A percentile compares a stretch with the other conserved stretches of the same genome.
phyloP scores from a whole-genome alignment of 2,888 invertebrate genomes.

The Nesidiocoris tenuis region DNA sequence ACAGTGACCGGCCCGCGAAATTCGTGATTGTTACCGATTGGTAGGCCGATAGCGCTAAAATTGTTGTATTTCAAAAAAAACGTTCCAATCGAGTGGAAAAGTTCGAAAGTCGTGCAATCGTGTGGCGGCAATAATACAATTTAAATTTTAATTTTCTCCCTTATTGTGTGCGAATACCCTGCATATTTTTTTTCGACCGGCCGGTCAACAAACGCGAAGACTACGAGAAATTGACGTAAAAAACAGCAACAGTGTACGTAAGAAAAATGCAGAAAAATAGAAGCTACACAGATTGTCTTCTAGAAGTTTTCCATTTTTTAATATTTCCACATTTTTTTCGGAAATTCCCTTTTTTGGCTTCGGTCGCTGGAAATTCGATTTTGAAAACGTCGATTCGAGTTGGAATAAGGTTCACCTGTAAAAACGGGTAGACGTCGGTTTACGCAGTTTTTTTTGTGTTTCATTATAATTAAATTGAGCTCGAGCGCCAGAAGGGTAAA shows the following conservation, averaged over 20 bases:
- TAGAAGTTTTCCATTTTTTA: slow-evolving; percentile 39
- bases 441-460: too few relatives aligned
- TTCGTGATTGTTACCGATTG: slow-evolving; percentile 27
- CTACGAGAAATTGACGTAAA: slow-evolving; percentile 45
- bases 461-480: too few relatives aligned
- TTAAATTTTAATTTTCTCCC: neutral
- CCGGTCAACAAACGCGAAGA: slow-evolving; percentile 38
- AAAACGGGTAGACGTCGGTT: too few relatives aligned
- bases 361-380: too few relatives aligned
- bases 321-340: neutral
- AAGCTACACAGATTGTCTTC: slow-evolving; percentile 48
- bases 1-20: slow-evolving; percentile 26
- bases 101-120: too few relatives aligned
- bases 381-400: too few relatives aligned
- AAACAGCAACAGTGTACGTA: slow-evolving; percentile 30
- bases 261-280: slow-evolving; percentile 48
- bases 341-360: slow-evolving; percentile 2
- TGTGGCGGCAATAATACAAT: too few relatives aligned
- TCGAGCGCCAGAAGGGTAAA: too few relatives aligned
- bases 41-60: slow-evolving; percentile 30
- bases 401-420: too few relatives aligned
- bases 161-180: slow-evolving; percentile 38
- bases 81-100: neutral
- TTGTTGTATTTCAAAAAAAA: slow-evolving; percentile 7
- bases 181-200: slow-evolving; percentile 28